Base-by-base conservation (phyloP, 1,140 invertebrate genomes). In the Bombus picipes region DNA sequence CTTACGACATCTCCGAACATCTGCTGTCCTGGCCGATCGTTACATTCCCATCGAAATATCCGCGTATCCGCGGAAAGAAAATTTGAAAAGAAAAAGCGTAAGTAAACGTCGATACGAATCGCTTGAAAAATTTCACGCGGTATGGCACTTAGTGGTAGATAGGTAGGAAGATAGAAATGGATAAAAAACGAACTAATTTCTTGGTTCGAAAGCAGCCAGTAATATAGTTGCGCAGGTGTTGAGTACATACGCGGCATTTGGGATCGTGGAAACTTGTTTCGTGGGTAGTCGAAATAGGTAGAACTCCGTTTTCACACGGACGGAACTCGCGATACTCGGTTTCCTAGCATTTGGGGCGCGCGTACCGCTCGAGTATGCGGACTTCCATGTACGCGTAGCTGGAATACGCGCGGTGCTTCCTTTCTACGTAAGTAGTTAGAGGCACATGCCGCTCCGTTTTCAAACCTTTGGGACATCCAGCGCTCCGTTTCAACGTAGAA, bases 401-500 rank as follows among this genome's bases (percentile, higher is more conserved):
- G 76, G 57, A 43, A 80, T 72, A 83, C 37, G 75, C 76, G 73
- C 32, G 59, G 53, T 41, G 34, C 62, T 77, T 68, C 73, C 43
- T 66, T 62, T 28, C 65, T 70, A 77, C 62, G 28, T 53, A 53
- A 53, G 57, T 71, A 39, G 71, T 34, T 37, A n/a, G 74, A 47
- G 53, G 59, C 59, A 47, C 32, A 77, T 66, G 59, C 41, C 34
- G 72, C 39, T 65, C 72, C 47, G 72, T 68, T 78, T 71, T 70
- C 43, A 41, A 68, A 83, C 82, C 43, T 78, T 71, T 71, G 74
- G 82, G 65, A 83, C 65, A 70, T 37, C 47, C 37, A 47, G 15
- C 59, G n/a, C 39, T 22, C n/a, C 25, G 57, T n/a, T 65, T 57
- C 34, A 43, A 53, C 43, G 65, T 59, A 34, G 34, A 74, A 41